Conservation (phyloP, 1,140 invertebrate genomes). For the Diplogasteroides magnus region DNA sequence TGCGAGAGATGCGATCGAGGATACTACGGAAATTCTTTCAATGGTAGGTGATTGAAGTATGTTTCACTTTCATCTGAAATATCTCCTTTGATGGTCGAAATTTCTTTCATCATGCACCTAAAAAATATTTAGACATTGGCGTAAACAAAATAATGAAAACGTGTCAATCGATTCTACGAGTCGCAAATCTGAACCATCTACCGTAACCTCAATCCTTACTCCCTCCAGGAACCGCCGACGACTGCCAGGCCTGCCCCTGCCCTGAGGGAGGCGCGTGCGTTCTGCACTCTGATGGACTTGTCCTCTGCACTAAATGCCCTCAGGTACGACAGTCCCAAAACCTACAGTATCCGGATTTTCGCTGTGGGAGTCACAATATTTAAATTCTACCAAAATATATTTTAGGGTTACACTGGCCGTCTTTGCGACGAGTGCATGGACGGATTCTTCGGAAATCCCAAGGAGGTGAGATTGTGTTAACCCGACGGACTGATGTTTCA, state of each 20-base stretch:
- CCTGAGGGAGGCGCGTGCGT: slow-evolving; percentile 86
- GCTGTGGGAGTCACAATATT: background rate
- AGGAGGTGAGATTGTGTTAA: slow-evolving; percentile 69
- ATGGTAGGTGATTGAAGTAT: background rate
- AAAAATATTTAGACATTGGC: too few relatives aligned
- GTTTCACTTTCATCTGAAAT: too few relatives aligned
- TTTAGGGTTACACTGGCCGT: slow-evolving; percentile 75
- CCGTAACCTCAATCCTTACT: background rate
- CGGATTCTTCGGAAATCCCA: slow-evolving; percentile 83
- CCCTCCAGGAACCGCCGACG: slow-evolving; percentile 68
- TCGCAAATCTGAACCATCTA: too few relatives aligned
- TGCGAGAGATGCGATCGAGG: slow-evolving; percentile 88
- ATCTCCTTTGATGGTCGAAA: background rate
- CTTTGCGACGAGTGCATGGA: slow-evolving; percentile 84
- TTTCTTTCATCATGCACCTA: background rate
- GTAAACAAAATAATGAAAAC: too few relatives aligned
- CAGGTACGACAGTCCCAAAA: slow-evolving; percentile 83
- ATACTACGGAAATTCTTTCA: slow-evolving; percentile 84
- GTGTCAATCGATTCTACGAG: too few relatives aligned
- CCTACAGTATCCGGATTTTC: slow-evolving; percentile 73
- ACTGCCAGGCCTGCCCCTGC: slow-evolving; percentile 87
- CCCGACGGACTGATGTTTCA: background rate
- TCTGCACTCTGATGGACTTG: slow-evolving; percentile 70
- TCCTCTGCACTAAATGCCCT: slow-evolving; percentile 88
- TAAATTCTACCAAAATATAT: too few relatives aligned